Percentiles rank a stretch among this genome's conserved stretches.
These are phyloP conservation scores for Ypsolopha sequella DNA, from an alignment of 2,888 invertebrate species.

Conservation along the genomic window DNA sequence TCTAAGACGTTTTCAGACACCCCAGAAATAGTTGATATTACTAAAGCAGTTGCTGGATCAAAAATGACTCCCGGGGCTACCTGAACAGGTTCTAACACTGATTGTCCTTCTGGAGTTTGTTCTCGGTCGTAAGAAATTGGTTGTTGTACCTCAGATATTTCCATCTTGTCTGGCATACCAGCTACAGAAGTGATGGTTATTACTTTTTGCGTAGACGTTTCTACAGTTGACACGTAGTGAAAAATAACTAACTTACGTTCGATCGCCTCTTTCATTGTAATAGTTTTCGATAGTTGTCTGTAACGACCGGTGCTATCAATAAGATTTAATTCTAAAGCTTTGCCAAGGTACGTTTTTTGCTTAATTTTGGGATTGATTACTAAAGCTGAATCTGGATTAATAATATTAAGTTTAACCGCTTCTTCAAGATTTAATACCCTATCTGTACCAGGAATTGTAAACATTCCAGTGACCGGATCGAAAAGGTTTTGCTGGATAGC, in stretches of 20 bases:
- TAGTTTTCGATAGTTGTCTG: conserved; percentile 52
- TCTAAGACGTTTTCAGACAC: conserved; percentile 78
- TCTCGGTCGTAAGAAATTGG: conserved; percentile 15
- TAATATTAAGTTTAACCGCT: conserved; percentile 86
- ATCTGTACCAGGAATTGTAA: conserved; percentile 89
- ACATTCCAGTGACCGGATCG: conserved; percentile 85
- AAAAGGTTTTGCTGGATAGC: conserved; percentile 87
- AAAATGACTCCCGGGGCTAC: conserved; percentile 80
- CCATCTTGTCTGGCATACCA: conserved; percentile 79
- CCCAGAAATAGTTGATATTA: conserved; percentile 79
- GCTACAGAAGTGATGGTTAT: conserved; percentile 80
- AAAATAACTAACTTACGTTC: conserved; percentile 74
- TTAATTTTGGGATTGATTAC: conserved; percentile 84
- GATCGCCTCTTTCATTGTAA: conserved; percentile 84
- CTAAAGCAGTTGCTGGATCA: conserved; percentile 81
- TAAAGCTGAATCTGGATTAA: conserved; percentile 85
- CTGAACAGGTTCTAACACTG: conserved; percentile 77
- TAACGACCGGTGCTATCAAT: conserved; percentile 86
- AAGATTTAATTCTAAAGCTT: conserved; percentile 83
- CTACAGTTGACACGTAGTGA: conserved; percentile 58
- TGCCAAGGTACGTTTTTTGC: conserved; percentile 75
- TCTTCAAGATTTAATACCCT: conserved; percentile 87
- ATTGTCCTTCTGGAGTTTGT: conserved; percentile 33
- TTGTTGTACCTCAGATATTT: conserved; percentile 69
- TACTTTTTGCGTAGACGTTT: conserved; percentile 68